phyloP scores from a whole-genome alignment of 2,113 vertebrate genomes.

The Channa maculata region DNA sequence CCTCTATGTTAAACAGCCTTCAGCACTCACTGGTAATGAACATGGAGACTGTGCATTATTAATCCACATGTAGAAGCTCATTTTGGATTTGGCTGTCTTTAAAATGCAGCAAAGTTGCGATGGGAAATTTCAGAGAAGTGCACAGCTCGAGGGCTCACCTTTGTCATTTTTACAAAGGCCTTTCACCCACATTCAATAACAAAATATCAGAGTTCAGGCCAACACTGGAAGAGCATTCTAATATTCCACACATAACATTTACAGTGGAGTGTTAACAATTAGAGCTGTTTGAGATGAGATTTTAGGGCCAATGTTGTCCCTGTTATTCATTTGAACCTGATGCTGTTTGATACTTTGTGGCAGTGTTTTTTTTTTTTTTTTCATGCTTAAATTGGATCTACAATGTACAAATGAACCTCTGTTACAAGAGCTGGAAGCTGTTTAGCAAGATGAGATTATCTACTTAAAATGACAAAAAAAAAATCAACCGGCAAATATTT shows the following conservation, averaged over 20 bases:
- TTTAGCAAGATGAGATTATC: neutral
- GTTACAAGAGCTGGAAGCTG: neutral
- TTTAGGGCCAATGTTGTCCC: conserved; percentile 33
- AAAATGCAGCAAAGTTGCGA: conserved; percentile 76
- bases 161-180: conserved; percentile 88
- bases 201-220: conserved; percentile 87
- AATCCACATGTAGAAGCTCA: conserved; percentile 94
- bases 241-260: conserved; percentile 79
- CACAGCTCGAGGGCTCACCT: conserved; percentile 88
- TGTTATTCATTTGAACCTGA: conserved; percentile 48
- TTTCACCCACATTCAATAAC: conserved; percentile 86
- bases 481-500: neutral
- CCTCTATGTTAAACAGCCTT: conserved; percentile 99
- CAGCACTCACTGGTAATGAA: conserved; percentile 98
- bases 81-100: conserved; percentile 88
- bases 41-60: conserved; percentile 97
- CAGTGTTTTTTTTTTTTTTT: neutral
- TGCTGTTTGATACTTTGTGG: conserved; percentile 31
- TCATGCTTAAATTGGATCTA: neutral
- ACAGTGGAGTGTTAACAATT: conserved; percentile 77
- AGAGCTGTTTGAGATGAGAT: conserved; percentile 27
- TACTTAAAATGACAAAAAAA: too few relatives aligned
- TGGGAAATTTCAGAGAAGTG: conserved; percentile 76
- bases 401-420: conserved; percentile 13
- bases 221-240: conserved; percentile 58